Conservation (phyloP, 2,797 vertebrate genomes). For the Odontamblyopus rebecca region DNA sequence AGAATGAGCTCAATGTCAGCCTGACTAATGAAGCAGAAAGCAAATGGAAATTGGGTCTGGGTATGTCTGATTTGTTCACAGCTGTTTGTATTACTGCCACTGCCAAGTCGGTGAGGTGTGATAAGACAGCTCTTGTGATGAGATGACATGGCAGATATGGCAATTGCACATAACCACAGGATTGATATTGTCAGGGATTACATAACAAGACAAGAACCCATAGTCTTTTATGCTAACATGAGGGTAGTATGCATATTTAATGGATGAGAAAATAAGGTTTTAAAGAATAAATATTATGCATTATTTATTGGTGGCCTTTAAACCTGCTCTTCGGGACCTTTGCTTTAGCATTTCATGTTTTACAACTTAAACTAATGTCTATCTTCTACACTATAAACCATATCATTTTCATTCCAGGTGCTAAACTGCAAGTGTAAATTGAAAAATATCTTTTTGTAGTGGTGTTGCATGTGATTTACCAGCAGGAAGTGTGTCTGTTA, state of each 20-base stretch:
- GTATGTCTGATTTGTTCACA: conserved; percentile 11
- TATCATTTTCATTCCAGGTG: too few species aligned
- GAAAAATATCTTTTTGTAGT: too few species aligned
- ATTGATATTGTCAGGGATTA: neutral
- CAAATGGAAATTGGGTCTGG: conserved; percentile 5
- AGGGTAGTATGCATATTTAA: neutral
- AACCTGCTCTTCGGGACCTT: too few species aligned
- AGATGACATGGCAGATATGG: conserved; percentile 10
- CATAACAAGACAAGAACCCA: neutral
- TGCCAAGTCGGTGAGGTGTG: conserved; percentile 1
- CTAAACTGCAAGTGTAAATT: too few species aligned
- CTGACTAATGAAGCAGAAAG: conserved; percentile 14
- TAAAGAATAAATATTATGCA: too few species aligned
- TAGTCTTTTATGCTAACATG: neutral
- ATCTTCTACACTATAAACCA: too few species aligned
- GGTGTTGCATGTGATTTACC: too few species aligned
- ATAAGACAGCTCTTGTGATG: conserved; percentile 15
- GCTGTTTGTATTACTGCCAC: conserved; percentile 4
- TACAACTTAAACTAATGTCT: too few species aligned
- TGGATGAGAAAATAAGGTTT: neutral
- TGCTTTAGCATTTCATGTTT: too few species aligned
- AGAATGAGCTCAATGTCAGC: conserved; percentile 6
- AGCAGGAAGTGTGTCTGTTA: too few species aligned
- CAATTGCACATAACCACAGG: neutral
- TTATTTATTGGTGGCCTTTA: too few species aligned